These are phyloP conservation scores for Apamea epomidion DNA, from an alignment of 2,888 invertebrate genomes.

Conservation along the genomic window DNA sequence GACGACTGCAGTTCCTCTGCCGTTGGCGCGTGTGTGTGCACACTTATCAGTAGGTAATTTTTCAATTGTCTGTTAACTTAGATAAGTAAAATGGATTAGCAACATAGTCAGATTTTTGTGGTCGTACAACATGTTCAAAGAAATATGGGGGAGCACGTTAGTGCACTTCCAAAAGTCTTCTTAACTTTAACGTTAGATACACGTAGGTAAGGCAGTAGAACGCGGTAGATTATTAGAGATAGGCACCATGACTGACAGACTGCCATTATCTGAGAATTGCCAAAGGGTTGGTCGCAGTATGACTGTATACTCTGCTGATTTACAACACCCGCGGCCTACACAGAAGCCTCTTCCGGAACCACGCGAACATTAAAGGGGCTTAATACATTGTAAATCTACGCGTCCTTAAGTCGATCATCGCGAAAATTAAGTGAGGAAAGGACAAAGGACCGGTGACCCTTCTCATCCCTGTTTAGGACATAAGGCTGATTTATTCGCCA, in stretches of 20 bases:
- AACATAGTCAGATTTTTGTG: neutral
- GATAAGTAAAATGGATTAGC: neutral
- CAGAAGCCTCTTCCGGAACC: neutral
- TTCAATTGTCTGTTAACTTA: neutral
- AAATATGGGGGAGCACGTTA: neutral
- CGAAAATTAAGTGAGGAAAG: slow-evolving; percentile 44
- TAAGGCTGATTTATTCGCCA: slow-evolving; percentile 54
- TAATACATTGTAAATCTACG: slow-evolving; percentile 43
- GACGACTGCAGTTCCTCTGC: no score
- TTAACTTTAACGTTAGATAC: neutral
- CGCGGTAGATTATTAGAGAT: neutral
- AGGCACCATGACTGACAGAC: no score
- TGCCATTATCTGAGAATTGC: neutral
- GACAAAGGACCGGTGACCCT: slow-evolving; percentile 43
- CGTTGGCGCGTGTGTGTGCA: no score
- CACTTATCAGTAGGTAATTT: neutral
- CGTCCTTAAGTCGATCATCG: slow-evolving; percentile 47
- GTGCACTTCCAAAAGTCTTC: neutral
- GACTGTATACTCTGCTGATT: neutral
- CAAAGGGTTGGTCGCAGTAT: neutral
- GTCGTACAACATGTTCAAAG: neutral
- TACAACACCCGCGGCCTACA: neutral
- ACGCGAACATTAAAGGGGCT: neutral
- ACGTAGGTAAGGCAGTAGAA: neutral
- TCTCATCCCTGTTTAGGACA: slow-evolving; percentile 53